Conservation (phyloP, 1,140 invertebrate genomes). For the Heterodera carotae region DNA sequence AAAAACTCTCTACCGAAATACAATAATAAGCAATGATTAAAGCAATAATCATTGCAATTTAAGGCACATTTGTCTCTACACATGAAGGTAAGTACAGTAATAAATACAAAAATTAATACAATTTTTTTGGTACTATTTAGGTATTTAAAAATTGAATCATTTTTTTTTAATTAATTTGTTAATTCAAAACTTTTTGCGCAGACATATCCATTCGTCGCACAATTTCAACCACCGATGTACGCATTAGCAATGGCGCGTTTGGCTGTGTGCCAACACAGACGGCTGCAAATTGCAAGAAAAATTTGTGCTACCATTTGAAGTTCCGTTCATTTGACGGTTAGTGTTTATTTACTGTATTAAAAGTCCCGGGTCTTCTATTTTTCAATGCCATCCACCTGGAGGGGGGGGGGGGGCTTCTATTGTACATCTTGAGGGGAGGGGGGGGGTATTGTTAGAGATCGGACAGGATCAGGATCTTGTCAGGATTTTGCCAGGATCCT, state of each 20-base stretch:
- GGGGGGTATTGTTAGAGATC: no score
- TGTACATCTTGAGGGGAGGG: no score
- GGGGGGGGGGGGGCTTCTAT: no score
- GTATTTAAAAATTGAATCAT: no score
- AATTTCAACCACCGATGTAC: constrained; percentile 60
- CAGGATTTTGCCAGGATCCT: no score
- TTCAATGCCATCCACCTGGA: no score
- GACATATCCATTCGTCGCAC: constrained; percentile 54
- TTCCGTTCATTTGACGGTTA: constrained; percentile 85
- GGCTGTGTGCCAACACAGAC: constrained; percentile 57
- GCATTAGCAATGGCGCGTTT: constrained; percentile 60
- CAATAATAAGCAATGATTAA: no score
- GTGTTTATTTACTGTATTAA: neutral
- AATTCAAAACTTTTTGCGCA: constrained; percentile 34
- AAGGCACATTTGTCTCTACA: constrained; percentile 58
- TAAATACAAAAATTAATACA: neutral
- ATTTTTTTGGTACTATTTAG: no score
- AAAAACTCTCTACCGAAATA: no score
- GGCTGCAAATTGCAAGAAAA: constrained; percentile 56
- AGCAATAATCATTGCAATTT: neutral
- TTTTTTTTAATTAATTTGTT: neutral
- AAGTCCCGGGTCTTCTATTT: no score
- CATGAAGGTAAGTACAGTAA: constrained; percentile 55
- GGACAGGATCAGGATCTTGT: no score
- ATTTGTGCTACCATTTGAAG: constrained; percentile 70